Evolutionary conservation across 2,797 vertebrate genomes (phyloP), one percentile per base, ranked within the genome.

Genomic region (Bovichtus variegatus): DNA sequence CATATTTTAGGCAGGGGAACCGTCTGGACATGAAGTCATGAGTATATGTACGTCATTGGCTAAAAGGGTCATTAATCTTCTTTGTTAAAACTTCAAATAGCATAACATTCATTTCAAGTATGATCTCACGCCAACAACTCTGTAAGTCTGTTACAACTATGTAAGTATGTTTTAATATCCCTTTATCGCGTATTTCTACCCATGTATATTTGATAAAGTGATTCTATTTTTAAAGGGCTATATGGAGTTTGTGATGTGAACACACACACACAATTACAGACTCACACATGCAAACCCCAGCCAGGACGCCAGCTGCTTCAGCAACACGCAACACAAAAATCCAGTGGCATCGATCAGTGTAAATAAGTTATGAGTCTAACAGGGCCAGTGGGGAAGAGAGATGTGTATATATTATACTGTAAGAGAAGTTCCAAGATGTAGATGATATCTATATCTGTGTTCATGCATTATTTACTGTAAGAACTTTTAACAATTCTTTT

Each of bases 311-410:
- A 12, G 61, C 72, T 75, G 75, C 49, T 38, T 50, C 57, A 60
- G 50, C 19, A 68, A 57, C 55, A 29, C 3, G 4, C 3, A 75
- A 60, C 65, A 38, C 21, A 73, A 53, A 78, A 67, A 71, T 78
- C 86, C 78, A 53, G 55, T 0, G 41, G 68, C 66, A 80, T 79
- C 5, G 49, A 85, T 81, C 41, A 46, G 31, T 67, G 71, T 89
- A 31, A 92, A 92, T 90, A 88, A 85, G 16, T 74, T 59, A 89
- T 88, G 83, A 89, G 77, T 15, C 55, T 49, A 54, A 83, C 38
- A 66, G 66, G 47, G 71, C 70, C 36, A 7, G 3, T 29, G 81
- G 77, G 81, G 77, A 1, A 13, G 29, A 70, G 41, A 49, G 31
- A n/a, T 68, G 75, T 75, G 60, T 75, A 74, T 64, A 68, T 21